A percentile compares a stretch with the other conserved stretches of the same genome.
Conservation (phyloP, 2,797 vertebrate species). For the Orestias chungarensis region DNA sequence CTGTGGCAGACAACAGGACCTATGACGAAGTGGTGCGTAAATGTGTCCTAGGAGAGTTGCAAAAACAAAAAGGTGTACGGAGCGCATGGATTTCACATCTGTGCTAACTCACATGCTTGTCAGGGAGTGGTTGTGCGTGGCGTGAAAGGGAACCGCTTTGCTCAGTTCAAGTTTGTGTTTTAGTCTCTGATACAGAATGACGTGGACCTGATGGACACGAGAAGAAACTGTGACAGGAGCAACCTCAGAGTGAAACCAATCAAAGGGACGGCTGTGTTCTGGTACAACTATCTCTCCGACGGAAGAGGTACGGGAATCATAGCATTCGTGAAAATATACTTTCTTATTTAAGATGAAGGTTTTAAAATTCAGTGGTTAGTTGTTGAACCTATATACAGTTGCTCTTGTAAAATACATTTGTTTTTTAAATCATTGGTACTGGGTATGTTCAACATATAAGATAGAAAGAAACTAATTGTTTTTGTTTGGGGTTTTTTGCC, state of each 20-base stretch:
- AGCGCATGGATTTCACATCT: slow-evolving; percentile 53
- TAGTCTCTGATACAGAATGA: slow-evolving; percentile 96
- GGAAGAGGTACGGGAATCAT: slow-evolving; percentile 86
- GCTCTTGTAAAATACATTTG: not conserved
- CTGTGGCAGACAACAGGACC: slow-evolving; percentile 98
- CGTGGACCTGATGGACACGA: slow-evolving; percentile 93
- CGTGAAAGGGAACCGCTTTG: not conserved
- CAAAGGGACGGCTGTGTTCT: slow-evolving; percentile 96
- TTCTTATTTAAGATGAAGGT: not conserved
- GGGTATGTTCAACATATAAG: not conserved
- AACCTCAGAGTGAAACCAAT: slow-evolving; percentile 93
- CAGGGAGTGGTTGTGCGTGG: slow-evolving; percentile 26
- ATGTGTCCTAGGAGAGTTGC: slow-evolving; percentile 44
- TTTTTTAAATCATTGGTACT: not conserved
- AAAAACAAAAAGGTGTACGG: slow-evolving; percentile 42
- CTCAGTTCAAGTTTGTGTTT: slow-evolving; percentile 48
- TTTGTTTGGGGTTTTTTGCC: too few species aligned
- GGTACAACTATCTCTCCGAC: slow-evolving; percentile 99
- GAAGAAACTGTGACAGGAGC: slow-evolving; percentile 95
- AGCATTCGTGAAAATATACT: not conserved
- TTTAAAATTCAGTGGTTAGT: not conserved
- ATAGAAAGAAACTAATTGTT: too few species aligned
- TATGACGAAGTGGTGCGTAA: slow-evolving; percentile 95
- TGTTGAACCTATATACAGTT: not conserved
- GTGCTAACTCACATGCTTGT: slow-evolving; percentile 52